These are phyloP conservation scores for Gnatocerus cornutus DNA, from an alignment of 2,888 invertebrate species.

Conservation along the genomic window DNA sequence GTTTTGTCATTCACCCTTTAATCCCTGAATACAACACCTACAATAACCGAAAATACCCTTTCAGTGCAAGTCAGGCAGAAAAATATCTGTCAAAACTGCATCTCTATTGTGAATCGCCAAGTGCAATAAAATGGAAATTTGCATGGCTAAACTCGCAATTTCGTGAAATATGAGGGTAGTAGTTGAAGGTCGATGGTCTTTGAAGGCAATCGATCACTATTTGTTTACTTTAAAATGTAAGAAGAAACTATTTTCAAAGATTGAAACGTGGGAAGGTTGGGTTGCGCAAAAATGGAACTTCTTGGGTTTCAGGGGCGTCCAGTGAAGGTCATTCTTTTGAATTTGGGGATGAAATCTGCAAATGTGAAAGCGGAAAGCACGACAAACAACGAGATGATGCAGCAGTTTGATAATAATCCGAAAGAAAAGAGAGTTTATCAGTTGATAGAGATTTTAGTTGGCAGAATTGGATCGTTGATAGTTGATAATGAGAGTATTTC, in stretches of 20 bases:
- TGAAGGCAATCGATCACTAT: conserved; percentile 14
- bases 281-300: conserved; percentile 30
- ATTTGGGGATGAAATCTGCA: no score
- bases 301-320: conserved; percentile 1
- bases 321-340: no score
- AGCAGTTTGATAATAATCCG: no score
- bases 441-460: no score
- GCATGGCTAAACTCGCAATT: conserved; percentile 13
- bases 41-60: conserved; percentile 57
- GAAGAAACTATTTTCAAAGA: conserved; percentile 22
- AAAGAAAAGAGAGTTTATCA: no score
- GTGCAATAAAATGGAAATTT: conserved; percentile 26
- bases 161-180: background rate
- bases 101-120: conserved; percentile 20
- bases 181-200: conserved; percentile 29
- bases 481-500: no score
- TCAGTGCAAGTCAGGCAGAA: conserved; percentile 62
- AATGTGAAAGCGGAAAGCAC: no score
- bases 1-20: conserved; percentile 47
- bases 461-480: no score
- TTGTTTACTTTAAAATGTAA: conserved; percentile 12
- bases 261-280: conserved; percentile 27
- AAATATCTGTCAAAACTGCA: conserved; percentile 64
- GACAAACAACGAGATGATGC: no score
- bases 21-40: conserved; percentile 62